Conservation (phyloP, 2,113 vertebrate species). For the Mellivora capensis region DNA sequence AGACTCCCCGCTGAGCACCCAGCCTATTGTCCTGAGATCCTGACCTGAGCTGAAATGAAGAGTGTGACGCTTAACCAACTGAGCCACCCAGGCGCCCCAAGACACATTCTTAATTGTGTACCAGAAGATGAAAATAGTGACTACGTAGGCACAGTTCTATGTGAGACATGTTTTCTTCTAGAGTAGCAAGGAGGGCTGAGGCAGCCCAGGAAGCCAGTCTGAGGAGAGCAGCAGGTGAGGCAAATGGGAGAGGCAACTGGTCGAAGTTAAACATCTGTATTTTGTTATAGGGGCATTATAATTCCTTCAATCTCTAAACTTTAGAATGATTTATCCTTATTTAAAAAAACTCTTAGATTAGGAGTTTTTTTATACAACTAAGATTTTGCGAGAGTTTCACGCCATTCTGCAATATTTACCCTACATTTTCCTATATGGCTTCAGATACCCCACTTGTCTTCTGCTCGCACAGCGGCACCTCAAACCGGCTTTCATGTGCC, state of each 20-base stretch:
- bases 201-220: not conserved
- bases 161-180: not conserved
- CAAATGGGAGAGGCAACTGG: not conserved
- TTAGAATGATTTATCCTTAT: not conserved
- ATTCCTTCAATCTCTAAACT: not conserved
- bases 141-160: fast-evolving
- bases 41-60: not conserved
- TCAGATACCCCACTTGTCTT: not conserved
- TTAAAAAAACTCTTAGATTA: not conserved
- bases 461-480: not conserved
- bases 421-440: not conserved
- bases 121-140: not conserved
- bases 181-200: not conserved
- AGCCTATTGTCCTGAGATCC: not conserved
- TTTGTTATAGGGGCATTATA: not conserved
- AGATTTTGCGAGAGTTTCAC: not conserved
- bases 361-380: not conserved
- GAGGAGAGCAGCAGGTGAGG: not conserved
- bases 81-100: not conserved
- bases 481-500: not conserved
- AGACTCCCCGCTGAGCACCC: not conserved
- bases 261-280: not conserved
- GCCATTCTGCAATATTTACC: not conserved
- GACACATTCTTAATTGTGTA: not conserved
- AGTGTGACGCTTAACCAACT: not conserved